Conservation (phyloP, 2,888 invertebrate genomes). For the Cheilosia grossa region DNA sequence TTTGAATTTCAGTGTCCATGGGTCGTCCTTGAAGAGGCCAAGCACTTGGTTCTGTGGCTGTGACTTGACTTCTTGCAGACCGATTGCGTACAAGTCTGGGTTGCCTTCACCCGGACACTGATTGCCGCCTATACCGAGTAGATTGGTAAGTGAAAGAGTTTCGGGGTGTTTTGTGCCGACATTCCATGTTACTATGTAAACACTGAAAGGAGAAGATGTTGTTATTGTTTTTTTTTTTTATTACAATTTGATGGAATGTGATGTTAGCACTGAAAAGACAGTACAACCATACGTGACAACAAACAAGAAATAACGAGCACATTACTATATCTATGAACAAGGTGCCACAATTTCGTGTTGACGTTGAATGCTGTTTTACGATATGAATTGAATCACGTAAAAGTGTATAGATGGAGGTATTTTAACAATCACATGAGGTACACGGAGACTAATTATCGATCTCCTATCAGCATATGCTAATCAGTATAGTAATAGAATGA, state of each 20-base stretch:
- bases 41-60: constrained; percentile 93
- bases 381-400: background rate
- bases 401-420: background rate
- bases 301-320: background rate
- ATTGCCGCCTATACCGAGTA: constrained; percentile 87
- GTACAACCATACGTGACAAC: constrained; percentile 4
- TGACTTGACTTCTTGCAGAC: constrained; percentile 94
- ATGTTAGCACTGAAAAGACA: background rate
- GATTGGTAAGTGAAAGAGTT: constrained; percentile 87
- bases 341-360: background rate
- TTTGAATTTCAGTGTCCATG: constrained; percentile 91
- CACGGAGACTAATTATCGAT: background rate
- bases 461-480: too few relatives aligned
- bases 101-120: constrained; percentile 86
- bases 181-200: constrained; percentile 95
- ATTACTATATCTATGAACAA: background rate
- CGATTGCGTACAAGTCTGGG: constrained; percentile 94
- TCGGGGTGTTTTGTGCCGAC: constrained; percentile 92
- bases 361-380: constrained; percentile 1
- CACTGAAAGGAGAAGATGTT: constrained; percentile 72
- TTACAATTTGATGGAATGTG: background rate
- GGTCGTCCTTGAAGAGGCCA: constrained; percentile 92
- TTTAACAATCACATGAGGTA: too few relatives aligned
- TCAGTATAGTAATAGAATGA: too few relatives aligned
- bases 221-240: background rate